Conservation (phyloP, 2,113 vertebrate species). For the Grammomys surdaster region DNA sequence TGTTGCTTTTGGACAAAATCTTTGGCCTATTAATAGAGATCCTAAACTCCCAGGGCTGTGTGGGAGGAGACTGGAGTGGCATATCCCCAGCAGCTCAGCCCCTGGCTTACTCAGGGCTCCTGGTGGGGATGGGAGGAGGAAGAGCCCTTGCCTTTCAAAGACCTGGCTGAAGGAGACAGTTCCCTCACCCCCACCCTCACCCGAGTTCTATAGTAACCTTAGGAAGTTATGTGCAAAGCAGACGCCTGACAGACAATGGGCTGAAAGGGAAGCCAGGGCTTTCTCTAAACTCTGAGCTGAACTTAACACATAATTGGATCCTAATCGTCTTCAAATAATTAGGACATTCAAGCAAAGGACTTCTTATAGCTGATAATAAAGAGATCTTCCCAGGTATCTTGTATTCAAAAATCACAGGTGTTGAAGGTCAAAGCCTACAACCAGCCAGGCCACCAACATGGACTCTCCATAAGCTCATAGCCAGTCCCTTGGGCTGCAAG, state of each 20-base stretch:
- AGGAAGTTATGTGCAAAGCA: conserved; percentile 10
- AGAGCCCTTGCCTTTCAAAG: conserved; percentile 57
- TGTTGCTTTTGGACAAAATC: conserved; percentile 15
- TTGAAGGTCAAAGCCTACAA: background rate
- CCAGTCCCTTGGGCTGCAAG: background rate
- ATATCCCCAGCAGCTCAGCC: conserved; percentile 25
- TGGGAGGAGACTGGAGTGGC: conserved; percentile 13
- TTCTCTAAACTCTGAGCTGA: background rate
- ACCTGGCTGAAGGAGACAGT: conserved; percentile 44
- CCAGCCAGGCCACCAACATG: background rate
- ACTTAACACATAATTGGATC: background rate
- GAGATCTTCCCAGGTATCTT: background rate
- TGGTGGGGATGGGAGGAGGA: background rate
- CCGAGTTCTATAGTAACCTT: background rate
- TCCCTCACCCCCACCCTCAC: background rate
- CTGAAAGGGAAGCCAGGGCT: background rate
- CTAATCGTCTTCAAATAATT: background rate
- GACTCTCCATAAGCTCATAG: background rate
- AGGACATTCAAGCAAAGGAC: background rate
- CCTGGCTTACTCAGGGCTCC: background rate
- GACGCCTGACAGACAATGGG: background rate
- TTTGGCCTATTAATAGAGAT: conserved; percentile 78
- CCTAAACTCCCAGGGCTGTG: background rate
- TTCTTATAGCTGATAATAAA: background rate
- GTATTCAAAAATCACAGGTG: background rate